Evolutionary conservation across 2,113 vertebrate genomes (phyloP), one percentile per base, ranked within the genome.

Genomic region (Coturnix japonica): DNA sequence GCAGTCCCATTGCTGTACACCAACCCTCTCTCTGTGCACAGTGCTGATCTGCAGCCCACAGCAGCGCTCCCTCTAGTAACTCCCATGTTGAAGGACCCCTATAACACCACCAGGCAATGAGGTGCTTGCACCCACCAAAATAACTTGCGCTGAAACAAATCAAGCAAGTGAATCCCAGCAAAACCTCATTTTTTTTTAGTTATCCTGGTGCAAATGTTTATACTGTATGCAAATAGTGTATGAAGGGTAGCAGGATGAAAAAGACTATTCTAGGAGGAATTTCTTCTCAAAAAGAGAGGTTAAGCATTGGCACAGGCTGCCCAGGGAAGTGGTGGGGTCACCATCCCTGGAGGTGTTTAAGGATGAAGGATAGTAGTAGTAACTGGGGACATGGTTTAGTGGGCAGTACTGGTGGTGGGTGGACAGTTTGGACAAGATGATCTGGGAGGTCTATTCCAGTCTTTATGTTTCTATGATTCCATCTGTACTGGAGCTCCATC

Each of bases 41-140:
- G 13, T 31, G 54, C 30, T 19, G 9, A 13, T 23, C 79, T 19
- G 0, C 7, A 13, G 1, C 49, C 25, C 4, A 0, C 59, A 3
- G 1, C 0, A 1, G 5, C 13, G 39, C 8, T 31, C 22, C 33
- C 35, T 10, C 26, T 17, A 4, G 22, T 1, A 10, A 22, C 26
- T 2, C 17, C 51, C 51, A 30, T 15, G 15, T 16, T 5, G 59
- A 1, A 53, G n/a, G 16, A 1, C 9, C 13, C 43, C n/a, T 3
- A 0, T 9, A 17, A 23, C 49, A 5, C 19, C 15, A 0, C 4
- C 65, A 4, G 3, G 37, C 18, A 41, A 20, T 0, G 8, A 2
- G 33, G 3, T 17, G 60, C 39, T 72, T 25, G 11, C 26, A 18
- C 26, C 30, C 18, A 30, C 39, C 39, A 30, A 20, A 13, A 30